Percentiles rank a stretch among this genome's conserved stretches.
Evolutionary conservation across 2,113 vertebrate species (phyloP).

Genomic region (Zosterops japonicus): DNA sequence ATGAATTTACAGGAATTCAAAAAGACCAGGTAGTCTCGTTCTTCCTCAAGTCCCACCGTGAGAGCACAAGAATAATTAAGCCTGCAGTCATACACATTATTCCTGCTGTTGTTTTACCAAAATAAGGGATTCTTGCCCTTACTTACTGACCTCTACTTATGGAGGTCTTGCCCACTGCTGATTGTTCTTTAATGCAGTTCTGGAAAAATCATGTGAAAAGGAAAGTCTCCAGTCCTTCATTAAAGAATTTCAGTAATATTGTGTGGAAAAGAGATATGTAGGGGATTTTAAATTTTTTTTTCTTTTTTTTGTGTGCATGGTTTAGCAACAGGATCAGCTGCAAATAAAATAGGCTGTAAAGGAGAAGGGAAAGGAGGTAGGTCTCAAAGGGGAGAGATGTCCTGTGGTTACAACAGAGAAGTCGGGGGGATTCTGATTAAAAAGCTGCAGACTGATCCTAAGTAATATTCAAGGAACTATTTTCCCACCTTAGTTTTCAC

Average conservation of each 20-base stretch:
- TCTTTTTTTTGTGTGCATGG: not conserved
- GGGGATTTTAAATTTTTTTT: not conserved
- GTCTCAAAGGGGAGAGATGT: not conserved
- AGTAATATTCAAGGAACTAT: not conserved
- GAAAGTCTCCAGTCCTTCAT: not conserved
- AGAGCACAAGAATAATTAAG: not conserved
- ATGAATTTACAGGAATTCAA: not conserved
- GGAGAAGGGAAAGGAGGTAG: not conserved
- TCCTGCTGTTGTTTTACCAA: not conserved
- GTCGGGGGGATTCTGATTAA: not conserved
- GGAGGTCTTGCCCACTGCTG: not conserved
- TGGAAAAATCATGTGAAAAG: not conserved
- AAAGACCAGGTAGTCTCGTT: not conserved
- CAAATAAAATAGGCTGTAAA: not conserved
- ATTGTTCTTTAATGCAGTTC: not conserved
- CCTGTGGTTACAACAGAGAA: not conserved
- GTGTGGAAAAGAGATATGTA: not conserved
- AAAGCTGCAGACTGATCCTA: not conserved
- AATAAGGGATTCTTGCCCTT: not conserved
- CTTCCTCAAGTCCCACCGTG: not conserved
- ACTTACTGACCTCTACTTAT: not conserved
- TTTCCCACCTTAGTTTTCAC: not conserved
- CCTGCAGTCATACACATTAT: not conserved
- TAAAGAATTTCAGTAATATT: not conserved
- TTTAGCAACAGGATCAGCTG: not conserved